Base-by-base conservation (phyloP, 2,888 invertebrate species). In the Diadegma fenestrale region DNA sequence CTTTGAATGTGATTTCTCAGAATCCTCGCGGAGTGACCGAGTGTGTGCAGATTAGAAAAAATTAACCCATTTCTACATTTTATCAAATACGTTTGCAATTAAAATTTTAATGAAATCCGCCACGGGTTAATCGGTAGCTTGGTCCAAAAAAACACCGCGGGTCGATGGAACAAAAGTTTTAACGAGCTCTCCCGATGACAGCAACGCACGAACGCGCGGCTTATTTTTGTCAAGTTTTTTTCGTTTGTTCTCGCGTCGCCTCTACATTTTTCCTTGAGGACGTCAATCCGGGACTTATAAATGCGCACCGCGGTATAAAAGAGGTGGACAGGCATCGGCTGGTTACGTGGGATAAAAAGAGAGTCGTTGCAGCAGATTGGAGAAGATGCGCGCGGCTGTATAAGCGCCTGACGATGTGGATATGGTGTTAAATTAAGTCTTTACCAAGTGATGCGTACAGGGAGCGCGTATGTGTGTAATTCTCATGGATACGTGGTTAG, bases 401-500 rank as follows among this genome's bases (percentile, higher is more conserved):
- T 75, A 58, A n/a, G 45, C 71, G 68, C 43, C 30, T 33, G 79
- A 79, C 45, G 61, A 43, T 66, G 64, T 54, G 64, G 58, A 82
- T 78, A 69, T 30, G 64, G 48, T 80, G 85, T 82, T 85, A 72
- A 85, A 85, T 85, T 76, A 72, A 82, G 85, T 80, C 82, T 76
- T 82, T 76, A 76, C 71, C 72, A 66, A 80, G 58, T 45, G 85
- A 43, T 64, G 76, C 76, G 54, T 66, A 22, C 64, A 58, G 72
- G 61, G 43, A 33, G 54, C 33, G 37, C 6, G 17, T 22, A 26
- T 22, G 1, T 14, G 45, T 45, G n/a, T 43, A 26, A 69, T 69
- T 48, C 30, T 48, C 71, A 73, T 73, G 61, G 14, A 37, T 19
- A 14, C 33, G 30, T 26, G 64, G 8, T 37, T 30, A 37, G 14